phyloP scores from a whole-genome alignment of 2,113 vertebrate genomes.

The Cryptomyrus ogoouensis region DNA sequence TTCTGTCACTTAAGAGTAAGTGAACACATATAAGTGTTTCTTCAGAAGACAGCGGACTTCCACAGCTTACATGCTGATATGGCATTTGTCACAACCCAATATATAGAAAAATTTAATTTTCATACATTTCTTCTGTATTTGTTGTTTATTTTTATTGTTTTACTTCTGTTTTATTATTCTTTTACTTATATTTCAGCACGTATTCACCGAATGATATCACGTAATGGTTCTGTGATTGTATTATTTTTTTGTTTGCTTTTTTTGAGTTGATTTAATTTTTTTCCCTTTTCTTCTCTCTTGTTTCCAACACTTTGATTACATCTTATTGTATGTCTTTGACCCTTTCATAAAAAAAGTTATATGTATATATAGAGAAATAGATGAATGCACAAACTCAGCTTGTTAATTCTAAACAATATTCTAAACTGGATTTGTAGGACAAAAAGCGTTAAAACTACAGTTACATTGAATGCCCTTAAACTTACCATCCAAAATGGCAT shows the following conservation, averaged over 20 bases:
- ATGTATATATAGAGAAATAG: no score
- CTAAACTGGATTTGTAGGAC: neutral
- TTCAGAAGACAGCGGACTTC: neutral
- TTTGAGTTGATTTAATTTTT: no score
- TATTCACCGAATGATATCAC: no score
- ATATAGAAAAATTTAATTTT: neutral
- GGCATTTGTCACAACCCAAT: neutral
- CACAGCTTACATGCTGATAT: neutral
- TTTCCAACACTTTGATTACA: no score
- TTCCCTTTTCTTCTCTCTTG: no score
- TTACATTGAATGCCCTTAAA: neutral
- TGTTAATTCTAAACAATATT: neutral
- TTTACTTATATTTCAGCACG: no score
- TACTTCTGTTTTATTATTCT: neutral
- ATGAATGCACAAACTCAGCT: neutral
- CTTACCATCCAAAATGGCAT: neutral
- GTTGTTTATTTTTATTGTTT: neutral
- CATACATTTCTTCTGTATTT: neutral
- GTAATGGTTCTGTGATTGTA: no score
- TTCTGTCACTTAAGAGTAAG: neutral
- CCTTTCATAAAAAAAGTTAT: neutral
- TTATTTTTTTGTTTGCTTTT: no score
- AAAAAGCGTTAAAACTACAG: neutral
- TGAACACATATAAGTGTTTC: neutral
- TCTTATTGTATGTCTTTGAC: no score